These are phyloP conservation scores for Magallana gigas DNA, from an alignment of 1,140 invertebrate genomes.

Conservation along the genomic window DNA sequence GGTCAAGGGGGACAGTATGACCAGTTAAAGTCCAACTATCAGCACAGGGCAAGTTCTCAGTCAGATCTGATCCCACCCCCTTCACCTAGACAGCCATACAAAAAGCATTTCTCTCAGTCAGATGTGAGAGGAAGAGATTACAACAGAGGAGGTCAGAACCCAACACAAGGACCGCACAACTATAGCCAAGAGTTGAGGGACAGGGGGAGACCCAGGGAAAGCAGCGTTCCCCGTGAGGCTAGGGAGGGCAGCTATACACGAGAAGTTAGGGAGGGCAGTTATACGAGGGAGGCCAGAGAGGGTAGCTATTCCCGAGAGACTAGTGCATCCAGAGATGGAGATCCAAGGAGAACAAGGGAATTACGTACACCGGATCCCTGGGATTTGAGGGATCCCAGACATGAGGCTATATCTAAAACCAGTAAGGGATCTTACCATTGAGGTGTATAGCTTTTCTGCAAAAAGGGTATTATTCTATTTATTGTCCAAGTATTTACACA, in stretches of 20 bases:
- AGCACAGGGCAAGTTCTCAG: constrained; percentile 23
- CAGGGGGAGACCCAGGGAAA: constrained; percentile 29
- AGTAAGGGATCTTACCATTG: constrained; percentile 21
- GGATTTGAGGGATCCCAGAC: constrained; percentile 35
- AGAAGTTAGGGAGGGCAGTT: background rate
- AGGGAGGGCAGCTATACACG: constrained; percentile 23
- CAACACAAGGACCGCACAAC: background rate
- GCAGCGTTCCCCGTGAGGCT: background rate
- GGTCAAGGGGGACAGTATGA: background rate
- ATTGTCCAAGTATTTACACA: too few species aligned
- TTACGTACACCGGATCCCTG: constrained; percentile 1
- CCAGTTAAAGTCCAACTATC: background rate
- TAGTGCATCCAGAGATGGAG: background rate
- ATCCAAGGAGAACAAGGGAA: constrained; percentile 12
- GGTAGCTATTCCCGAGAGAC: background rate
- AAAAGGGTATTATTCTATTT: too few species aligned
- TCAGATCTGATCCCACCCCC: constrained; percentile 23
- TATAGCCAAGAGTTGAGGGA: constrained; percentile 10
- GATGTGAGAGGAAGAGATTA: constrained; percentile 21
- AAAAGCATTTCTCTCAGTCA: constrained; percentile 23
- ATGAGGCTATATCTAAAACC: constrained; percentile 2
- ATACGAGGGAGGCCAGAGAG: background rate
- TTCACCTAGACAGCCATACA: constrained; percentile 25
- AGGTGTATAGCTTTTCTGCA: background rate
- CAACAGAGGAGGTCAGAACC: background rate